Base-by-base conservation (phyloP, 2,797 vertebrate species). In the Leptodactylus fallax region DNA sequence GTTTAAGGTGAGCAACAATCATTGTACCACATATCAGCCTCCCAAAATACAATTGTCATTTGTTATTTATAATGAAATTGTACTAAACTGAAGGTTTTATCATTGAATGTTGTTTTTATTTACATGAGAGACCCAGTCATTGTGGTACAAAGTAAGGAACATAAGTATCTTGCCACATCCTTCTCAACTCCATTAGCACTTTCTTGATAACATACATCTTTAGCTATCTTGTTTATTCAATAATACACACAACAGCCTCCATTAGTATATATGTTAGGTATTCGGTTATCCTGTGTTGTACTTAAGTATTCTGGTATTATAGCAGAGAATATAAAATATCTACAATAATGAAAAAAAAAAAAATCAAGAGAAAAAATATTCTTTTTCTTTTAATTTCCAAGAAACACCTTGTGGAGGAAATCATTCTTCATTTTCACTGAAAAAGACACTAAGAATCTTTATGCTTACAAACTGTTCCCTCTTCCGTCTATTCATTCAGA, bases 401-500 rank as follows among this genome's bases (percentile, higher is more conserved):
- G 49, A 58, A 76, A 47, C 71, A 14, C 67, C 51, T 36, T 74
- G 14, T 16, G 25, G 4, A 11, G 17, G 49, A 85, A 77, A 78
- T 25, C 23, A 7, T 23, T 21, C 36, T 80, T 60, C 21, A 51
- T 60, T 58, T 6, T 53, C 8, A 63, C 27, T 65, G 23, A 45
- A 72, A 17, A 81, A 63, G 53, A 49, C 25, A 23, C 49, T 80
- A 69, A 65, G 49, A 69, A 86, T 69, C 17, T 67, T 67, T 4
- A 65, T 82, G 23, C 61, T 60, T 13, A 72, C 78, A 49, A 25
- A 79, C n/a, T 56, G 16, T 79, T n/a, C 67, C 61, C 51, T 78
- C 47, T 56, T 67, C 61, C 19, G 17, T 61, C 27, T 69, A 79
- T 58, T 78, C 14, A 79, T 17, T 60, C 5, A 47, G 5, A 67